phyloP scores from a whole-genome alignment of 2,113 vertebrate species.

The Sisor rabdophorus region DNA sequence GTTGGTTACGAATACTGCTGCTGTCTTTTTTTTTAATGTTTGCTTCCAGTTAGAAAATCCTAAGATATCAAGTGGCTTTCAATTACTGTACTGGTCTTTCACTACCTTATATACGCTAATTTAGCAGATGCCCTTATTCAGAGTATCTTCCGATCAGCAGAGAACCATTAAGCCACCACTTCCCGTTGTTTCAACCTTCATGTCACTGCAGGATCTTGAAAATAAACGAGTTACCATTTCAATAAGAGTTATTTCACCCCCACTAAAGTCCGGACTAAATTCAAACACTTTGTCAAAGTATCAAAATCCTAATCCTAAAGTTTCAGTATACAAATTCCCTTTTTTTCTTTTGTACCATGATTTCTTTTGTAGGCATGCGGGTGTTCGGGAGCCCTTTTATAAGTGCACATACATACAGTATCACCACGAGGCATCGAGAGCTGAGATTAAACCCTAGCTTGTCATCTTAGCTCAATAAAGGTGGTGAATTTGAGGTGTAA shows the following conservation, averaged over 20 bases:
- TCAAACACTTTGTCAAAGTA: constrained; percentile 22
- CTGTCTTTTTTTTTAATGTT: no score
- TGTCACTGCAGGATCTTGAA: not conserved
- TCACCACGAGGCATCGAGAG: not conserved
- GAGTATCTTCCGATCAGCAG: no score
- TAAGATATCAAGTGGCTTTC: no score
- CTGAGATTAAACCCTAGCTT: constrained; percentile 11
- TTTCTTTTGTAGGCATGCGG: constrained; percentile 46
- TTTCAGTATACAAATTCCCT: constrained; percentile 43
- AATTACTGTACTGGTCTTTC: no score
- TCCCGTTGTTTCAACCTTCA: not conserved
- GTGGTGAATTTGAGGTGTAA: not conserved
- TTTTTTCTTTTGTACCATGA: constrained; percentile 24
- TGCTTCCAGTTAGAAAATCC: no score
- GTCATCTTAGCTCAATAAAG: not conserved
- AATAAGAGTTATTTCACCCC: not conserved
- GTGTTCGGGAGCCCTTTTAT: constrained; percentile 47
- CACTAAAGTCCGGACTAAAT: not conserved
- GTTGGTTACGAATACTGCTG: no score
- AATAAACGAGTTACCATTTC: not conserved
- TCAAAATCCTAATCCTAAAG: constrained; percentile 42
- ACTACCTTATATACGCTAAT: no score
- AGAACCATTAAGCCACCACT: no score
- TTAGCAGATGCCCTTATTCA: no score
- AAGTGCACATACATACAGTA: constrained; percentile 24